Conservation (phyloP, 2,888 invertebrate species). For the Apamea crenata region DNA sequence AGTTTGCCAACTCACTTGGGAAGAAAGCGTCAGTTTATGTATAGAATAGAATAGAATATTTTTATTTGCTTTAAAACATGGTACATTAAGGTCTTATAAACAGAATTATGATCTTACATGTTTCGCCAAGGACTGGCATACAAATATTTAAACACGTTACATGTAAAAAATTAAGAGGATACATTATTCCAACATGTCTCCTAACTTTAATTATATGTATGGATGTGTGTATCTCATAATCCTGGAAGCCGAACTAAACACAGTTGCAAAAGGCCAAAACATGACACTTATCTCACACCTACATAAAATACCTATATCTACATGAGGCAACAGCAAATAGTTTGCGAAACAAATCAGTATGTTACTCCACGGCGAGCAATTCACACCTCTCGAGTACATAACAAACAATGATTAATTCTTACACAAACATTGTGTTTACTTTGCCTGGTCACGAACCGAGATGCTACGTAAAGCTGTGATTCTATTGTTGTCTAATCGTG, state of each 20-base stretch:
- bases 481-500: conserved; percentile 18
- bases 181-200: too few relatives aligned
- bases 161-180: too few relatives aligned
- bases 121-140: too few relatives aligned
- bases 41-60: too few relatives aligned
- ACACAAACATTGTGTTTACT: conserved; percentile 50
- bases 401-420: conserved; percentile 51
- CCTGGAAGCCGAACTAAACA: background rate
- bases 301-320: background rate
- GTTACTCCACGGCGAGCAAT: conserved; percentile 28
- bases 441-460: conserved; percentile 41
- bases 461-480: conserved; percentile 11
- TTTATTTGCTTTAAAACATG: too few relatives aligned
- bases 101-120: too few relatives aligned
- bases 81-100: too few relatives aligned
- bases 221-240: too few relatives aligned
- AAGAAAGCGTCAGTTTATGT: background rate
- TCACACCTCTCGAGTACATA: conserved; percentile 46
- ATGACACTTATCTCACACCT: background rate
- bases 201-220: too few relatives aligned
- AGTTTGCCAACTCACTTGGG: background rate
- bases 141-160: too few relatives aligned
- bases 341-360: conserved; percentile 46
- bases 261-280: too few relatives aligned
- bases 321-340: conserved; percentile 26